Conservation (phyloP, 2,797 vertebrate genomes). For the Bryconaethiops microstoma region DNA sequence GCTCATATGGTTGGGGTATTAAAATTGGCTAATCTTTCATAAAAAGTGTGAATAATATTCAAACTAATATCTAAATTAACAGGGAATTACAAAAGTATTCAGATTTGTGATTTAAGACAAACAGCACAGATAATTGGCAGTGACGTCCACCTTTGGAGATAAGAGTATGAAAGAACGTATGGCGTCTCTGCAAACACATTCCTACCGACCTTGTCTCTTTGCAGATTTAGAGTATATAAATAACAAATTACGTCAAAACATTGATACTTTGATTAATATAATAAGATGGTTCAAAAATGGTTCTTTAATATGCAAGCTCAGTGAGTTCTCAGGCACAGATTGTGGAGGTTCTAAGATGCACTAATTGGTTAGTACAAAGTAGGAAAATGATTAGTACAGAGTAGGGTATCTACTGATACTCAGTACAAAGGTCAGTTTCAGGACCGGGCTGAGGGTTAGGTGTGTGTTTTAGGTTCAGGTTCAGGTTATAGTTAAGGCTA, state of each 20-base stretch:
- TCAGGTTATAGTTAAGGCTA: too few relatives aligned
- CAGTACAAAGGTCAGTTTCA: too few relatives aligned
- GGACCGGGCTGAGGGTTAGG: too few relatives aligned
- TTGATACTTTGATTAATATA: neutral
- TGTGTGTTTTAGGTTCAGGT: too few relatives aligned
- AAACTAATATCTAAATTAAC: neutral
- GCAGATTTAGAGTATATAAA: neutral
- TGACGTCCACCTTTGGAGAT: conserved; percentile 23
- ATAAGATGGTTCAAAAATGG: neutral
- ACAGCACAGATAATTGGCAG: neutral
- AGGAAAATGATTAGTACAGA: too few relatives aligned
- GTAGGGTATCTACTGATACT: too few relatives aligned
- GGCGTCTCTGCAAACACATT: conserved; percentile 9
- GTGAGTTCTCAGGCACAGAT: too few relatives aligned
- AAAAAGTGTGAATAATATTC: neutral
- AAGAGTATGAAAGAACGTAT: conserved; percentile 22
- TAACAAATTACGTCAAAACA: conserved; percentile 15
- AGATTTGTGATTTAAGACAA: conserved; percentile 3
- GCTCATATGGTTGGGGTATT: neutral
- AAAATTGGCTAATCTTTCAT: neutral
- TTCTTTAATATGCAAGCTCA: neutral
- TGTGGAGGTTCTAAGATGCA: too few relatives aligned
- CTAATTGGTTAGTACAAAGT: too few relatives aligned
- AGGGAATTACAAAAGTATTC: neutral
- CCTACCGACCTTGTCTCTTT: conserved; percentile 8